phyloP scores from a whole-genome alignment of 2,888 invertebrate species.

The Stictocephala bisonia region DNA sequence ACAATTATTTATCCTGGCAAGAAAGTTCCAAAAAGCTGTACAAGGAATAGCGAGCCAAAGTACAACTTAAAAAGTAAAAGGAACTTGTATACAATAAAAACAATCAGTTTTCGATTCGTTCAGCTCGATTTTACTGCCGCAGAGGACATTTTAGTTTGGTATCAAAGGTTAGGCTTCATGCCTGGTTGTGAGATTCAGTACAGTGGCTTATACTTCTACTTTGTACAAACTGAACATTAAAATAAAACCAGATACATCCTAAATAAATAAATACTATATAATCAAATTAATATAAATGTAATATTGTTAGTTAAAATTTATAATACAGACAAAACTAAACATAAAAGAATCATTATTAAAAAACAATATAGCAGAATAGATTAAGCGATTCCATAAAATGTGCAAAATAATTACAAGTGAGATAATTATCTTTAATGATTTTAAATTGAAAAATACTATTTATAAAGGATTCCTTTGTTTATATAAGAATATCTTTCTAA shows the following conservation, averaged over 20 bases:
- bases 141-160: conserved; percentile 42
- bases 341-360: conserved; percentile 27
- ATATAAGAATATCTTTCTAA: neutral
- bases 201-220: conserved; percentile 19
- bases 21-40: conserved; percentile 16
- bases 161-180: conserved; percentile 37
- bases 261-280: conserved; percentile 45
- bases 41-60: conserved; percentile 29
- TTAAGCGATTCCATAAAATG: neutral
- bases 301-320: conserved; percentile 38
- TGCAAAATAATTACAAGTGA: conserved; percentile 36
- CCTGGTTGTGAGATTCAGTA: conserved; percentile 20
- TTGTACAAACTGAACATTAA: conserved; percentile 37
- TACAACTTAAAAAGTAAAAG: conserved; percentile 42
- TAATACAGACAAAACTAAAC: conserved; percentile 37
- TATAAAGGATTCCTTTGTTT: neutral
- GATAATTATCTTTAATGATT: neutral
- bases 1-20: neutral
- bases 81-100: conserved; percentile 51
- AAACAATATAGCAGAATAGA: conserved; percentile 1
- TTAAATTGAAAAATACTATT: conserved; percentile 15
- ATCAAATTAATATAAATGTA: conserved; percentile 38
- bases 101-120: conserved; percentile 40
- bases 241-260: conserved; percentile 27
- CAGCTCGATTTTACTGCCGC: conserved; percentile 46